Evolutionary conservation across 2,113 vertebrate genomes (phyloP).

Genomic region (Phasianus colchicus): DNA sequence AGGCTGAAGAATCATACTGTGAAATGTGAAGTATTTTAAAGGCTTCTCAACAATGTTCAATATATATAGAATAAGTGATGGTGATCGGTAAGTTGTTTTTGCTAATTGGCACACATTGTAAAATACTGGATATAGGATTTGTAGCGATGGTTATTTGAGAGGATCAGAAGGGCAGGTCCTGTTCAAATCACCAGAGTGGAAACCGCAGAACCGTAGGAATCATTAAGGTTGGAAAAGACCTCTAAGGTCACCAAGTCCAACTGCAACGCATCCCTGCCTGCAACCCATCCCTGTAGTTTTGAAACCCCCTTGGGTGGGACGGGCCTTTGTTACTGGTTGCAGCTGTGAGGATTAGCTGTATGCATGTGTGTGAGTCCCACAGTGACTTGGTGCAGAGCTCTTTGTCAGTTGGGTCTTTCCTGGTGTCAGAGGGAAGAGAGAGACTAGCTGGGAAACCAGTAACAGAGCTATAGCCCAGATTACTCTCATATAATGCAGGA

Average conservation of each 20-base stretch:
- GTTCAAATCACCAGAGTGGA: not conserved
- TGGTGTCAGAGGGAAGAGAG: not conserved
- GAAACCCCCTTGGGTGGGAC: not conserved
- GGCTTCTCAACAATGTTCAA: not conserved
- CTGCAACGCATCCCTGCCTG: too few relatives aligned
- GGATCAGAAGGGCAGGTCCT: not conserved
- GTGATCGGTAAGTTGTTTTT: not conserved
- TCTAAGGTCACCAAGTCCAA: too few relatives aligned
- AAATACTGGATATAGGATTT: not conserved
- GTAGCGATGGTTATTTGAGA: not conserved
- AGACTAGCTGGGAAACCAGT: not conserved
- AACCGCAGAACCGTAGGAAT: too few relatives aligned
- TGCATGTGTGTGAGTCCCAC: not conserved
- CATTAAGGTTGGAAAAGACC: too few relatives aligned
- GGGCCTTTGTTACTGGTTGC: not conserved
- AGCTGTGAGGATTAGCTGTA: rapidly evolving
- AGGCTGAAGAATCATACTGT: not conserved
- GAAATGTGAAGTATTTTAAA: not conserved
- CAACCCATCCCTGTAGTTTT: not conserved
- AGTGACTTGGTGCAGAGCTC: not conserved
- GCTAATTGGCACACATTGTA: not conserved
- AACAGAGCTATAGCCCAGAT: not conserved
- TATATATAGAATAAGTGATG: not conserved
- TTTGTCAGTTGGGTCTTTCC: not conserved
- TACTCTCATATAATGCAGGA: not conserved